A percentile compares a stretch with the other conserved stretches of the same genome.
Conservation (phyloP, 2,113 vertebrate species). For the Eonycteris spelaea region DNA sequence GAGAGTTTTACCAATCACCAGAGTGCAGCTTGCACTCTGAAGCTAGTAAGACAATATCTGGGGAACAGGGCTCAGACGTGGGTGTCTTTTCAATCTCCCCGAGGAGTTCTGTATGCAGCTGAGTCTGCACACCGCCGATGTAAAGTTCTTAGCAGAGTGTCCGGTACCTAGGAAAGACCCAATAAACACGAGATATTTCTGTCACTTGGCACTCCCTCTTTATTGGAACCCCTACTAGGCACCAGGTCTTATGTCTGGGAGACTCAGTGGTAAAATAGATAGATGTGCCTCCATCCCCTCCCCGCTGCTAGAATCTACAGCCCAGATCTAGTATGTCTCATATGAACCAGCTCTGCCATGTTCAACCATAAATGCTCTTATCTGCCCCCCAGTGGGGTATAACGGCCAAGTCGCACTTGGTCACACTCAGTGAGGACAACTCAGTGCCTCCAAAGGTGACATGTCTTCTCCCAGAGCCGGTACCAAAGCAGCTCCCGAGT, state of each 20-base stretch:
- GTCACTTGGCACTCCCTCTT: neutral
- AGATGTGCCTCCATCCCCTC: fast-evolving
- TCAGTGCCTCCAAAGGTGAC: neutral
- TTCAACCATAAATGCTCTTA: fast-evolving
- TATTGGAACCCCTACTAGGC: fast-evolving
- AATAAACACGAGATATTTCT: fast-evolving
- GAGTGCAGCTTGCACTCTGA: neutral
- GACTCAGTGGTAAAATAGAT: neutral
- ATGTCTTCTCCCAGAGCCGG: neutral
- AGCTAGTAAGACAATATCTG: neutral
- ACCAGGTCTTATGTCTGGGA: neutral
- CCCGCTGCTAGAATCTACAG: neutral
- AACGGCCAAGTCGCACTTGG: neutral
- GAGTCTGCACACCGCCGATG: fast-evolving
- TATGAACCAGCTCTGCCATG: fast-evolving
- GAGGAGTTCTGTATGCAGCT: fast-evolving
- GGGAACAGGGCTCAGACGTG: fast-evolving
- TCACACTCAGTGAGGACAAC: neutral
- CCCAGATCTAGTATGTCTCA: neutral
- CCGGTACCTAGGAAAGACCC: neutral
- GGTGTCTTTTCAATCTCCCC: neutral
- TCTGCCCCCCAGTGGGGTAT: neutral
- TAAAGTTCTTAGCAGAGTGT: neutral
- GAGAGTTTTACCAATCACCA: neutral
- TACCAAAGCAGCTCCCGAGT: neutral